Evolutionary conservation across 2,797 vertebrate species (phyloP).

Genomic region (Odontamblyopus rebecca): DNA sequence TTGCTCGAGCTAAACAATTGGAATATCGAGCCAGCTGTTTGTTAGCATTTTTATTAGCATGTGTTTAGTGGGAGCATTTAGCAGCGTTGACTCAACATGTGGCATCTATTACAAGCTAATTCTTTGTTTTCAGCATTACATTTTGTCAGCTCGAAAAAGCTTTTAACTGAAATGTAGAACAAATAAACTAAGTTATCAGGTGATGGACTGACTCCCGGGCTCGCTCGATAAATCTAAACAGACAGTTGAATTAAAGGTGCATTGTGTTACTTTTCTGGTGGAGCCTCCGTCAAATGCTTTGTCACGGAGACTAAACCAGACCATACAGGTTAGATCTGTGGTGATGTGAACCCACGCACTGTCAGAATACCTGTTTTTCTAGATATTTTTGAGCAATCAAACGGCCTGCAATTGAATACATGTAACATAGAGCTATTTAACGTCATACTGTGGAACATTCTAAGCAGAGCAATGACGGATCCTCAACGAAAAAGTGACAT

Average conservation of each 20-base stretch:
- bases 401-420: too few species aligned
- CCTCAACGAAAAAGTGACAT: too few species aligned
- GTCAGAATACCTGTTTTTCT: too few species aligned
- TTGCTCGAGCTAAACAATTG: not conserved
- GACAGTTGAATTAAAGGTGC: constrained; percentile 11
- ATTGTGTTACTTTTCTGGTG: too few species aligned
- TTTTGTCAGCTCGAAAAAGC: constrained; percentile 11
- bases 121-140: constrained; percentile 19
- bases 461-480: too few species aligned
- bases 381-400: too few species aligned
- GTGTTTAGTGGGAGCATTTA: not conserved
- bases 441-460: too few species aligned
- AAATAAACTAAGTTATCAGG: constrained; percentile 23
- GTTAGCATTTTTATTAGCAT: constrained; percentile 4
- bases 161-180: constrained; percentile 9
- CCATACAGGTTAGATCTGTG: too few species aligned
- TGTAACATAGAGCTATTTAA: too few species aligned
- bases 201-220: constrained; percentile 28
- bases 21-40: not conserved
- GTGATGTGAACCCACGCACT: too few species aligned
- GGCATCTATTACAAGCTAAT: constrained; percentile 22
- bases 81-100: constrained; percentile 8
- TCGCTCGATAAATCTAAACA: constrained; percentile 17
- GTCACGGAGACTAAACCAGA: too few species aligned
- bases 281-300: too few species aligned